phyloP scores from a whole-genome alignment of 1,140 invertebrate genomes.

The Leptinotarsa lineolata region DNA sequence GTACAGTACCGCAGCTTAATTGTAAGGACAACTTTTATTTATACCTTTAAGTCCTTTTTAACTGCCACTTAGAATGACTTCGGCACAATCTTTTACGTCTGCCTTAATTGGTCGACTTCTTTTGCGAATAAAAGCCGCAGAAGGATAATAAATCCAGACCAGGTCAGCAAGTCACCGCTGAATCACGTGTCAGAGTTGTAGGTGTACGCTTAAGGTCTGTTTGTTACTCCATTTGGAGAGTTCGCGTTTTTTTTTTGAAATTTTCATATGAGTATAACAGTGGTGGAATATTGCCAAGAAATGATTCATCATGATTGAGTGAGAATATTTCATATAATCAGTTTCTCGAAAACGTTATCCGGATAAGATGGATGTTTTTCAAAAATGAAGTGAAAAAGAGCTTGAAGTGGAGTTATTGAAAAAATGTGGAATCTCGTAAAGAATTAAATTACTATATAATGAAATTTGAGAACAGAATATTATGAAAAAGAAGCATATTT shows the following conservation, averaged over 20 bases:
- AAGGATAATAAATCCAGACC: conserved; percentile 21
- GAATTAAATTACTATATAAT: too few species aligned
- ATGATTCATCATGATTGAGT: too few species aligned
- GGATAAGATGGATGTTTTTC: not conserved
- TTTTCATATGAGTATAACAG: too few species aligned
- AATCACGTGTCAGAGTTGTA: not conserved
- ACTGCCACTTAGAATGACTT: conserved; percentile 27
- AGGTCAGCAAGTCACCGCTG: conserved; percentile 7
- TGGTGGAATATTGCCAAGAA: too few species aligned
- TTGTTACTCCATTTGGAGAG: too few species aligned
- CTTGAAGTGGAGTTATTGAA: too few species aligned
- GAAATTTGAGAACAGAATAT: too few species aligned
- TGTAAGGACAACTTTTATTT: conserved; percentile 36
- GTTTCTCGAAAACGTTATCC: too few species aligned
- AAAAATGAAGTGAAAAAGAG: not conserved
- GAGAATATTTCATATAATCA: too few species aligned
- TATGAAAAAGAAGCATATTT: too few species aligned
- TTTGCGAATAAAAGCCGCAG: conserved; percentile 17
- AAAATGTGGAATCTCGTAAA: too few species aligned
- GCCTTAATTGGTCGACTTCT: conserved; percentile 28
- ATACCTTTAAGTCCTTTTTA: conserved; percentile 33
- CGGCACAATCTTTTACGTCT: conserved; percentile 21
- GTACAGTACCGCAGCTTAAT: conserved; percentile 35
- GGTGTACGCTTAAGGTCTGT: not conserved
- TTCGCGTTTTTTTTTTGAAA: too few species aligned